Percentiles rank a stretch among this genome's conserved stretches.
These are phyloP conservation scores for Hermetia illucens DNA, from an alignment of 1,140 invertebrate species.

Conservation along the genomic window DNA sequence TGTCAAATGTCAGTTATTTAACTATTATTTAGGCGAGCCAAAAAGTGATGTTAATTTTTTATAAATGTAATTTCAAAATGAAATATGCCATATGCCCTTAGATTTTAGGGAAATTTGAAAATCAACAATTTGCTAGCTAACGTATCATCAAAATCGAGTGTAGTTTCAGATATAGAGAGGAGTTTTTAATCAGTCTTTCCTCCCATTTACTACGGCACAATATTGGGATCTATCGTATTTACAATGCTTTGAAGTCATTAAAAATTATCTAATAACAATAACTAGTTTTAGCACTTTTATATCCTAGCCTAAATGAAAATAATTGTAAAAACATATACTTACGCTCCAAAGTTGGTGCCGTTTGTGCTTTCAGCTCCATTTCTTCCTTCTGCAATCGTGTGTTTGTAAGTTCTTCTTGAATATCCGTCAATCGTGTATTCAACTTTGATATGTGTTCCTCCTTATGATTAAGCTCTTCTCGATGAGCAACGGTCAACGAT, in stretches of 20 bases:
- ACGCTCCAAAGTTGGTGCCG: slow-evolving; percentile 36
- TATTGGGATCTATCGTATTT: too few species aligned
- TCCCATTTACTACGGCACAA: too few species aligned
- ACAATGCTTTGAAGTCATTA: slow-evolving; percentile 3
- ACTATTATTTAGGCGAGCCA: too few species aligned
- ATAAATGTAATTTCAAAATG: too few species aligned
- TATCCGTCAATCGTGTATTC: slow-evolving; percentile 13
- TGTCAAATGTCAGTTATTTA: too few species aligned
- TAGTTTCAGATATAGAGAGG: too few species aligned
- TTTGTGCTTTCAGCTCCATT: slow-evolving; percentile 16
- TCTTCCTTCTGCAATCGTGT: slow-evolving; percentile 21
- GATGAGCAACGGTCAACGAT: slow-evolving; percentile 14
- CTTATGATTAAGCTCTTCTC: slow-evolving; percentile 12
- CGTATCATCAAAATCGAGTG: too few species aligned
- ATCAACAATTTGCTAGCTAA: too few species aligned
- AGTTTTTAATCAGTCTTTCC: too few species aligned
- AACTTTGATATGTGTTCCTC: slow-evolving; percentile 16
- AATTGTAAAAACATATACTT: slow-evolving; percentile 11
- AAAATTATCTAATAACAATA: not conserved
- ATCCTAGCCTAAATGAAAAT: not conserved
- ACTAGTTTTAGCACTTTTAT: not conserved
- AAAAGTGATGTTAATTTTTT: too few species aligned
- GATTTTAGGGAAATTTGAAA: too few species aligned
- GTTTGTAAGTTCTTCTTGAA: slow-evolving; percentile 16
- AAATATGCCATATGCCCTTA: too few species aligned